Base-by-base conservation (phyloP, 2,113 vertebrate species). In the Coregonus clupeaformis region DNA sequence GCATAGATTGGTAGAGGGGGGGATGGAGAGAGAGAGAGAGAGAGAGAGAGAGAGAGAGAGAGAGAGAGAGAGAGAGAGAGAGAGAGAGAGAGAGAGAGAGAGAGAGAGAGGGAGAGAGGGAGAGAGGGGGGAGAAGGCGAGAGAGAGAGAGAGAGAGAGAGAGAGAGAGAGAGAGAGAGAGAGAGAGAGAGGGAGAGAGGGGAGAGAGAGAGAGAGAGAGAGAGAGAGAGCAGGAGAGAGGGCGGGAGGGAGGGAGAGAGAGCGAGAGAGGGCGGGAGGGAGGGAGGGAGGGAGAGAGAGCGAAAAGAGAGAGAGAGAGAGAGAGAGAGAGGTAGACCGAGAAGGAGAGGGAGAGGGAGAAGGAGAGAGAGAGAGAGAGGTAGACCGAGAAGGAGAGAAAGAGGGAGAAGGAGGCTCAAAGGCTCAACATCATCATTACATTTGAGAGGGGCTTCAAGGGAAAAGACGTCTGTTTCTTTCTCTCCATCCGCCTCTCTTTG, bases 51-150 rank as follows among this genome's bases (percentile, higher is more conserved):
- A 27, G 27, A 27, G 27, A 27, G 27, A 27, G 27, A 27, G 27
- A 27, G 27, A 27, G 27, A 27, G n/a, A 59, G 22, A 62, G 74
- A 55, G 60, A 70, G 27, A 73, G 63, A 47, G 68, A 69, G 68
- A 62, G 52, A 60, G 47, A 66, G 71, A 18, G 36, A 16, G 11
- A 32, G 32, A 42, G 27, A 2, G 1, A 27, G 27, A 27, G 36
- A 42, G 7, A 9, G 11, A 9, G 36, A 20, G 30, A 22, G 25
- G 64, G 64, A 66, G 25, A 18, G n/a, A n/a, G n/a, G n/a, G n/a
- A n/a, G n/a, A n/a, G n/a, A n/a, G n/a, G n/a, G n/a, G 64, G 42
- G 14, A 36, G 66, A 42, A n/a, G 5, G n/a, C n/a, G n/a, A n/a
- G n/a, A n/a, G n/a, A n/a, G 67, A 42, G 32, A 6, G 6, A 32